A percentile compares a stretch with the other conserved stretches of the same genome.
phyloP scores from a whole-genome alignment of 2,113 vertebrate genomes.

The Psittacula cyanocephala region DNA sequence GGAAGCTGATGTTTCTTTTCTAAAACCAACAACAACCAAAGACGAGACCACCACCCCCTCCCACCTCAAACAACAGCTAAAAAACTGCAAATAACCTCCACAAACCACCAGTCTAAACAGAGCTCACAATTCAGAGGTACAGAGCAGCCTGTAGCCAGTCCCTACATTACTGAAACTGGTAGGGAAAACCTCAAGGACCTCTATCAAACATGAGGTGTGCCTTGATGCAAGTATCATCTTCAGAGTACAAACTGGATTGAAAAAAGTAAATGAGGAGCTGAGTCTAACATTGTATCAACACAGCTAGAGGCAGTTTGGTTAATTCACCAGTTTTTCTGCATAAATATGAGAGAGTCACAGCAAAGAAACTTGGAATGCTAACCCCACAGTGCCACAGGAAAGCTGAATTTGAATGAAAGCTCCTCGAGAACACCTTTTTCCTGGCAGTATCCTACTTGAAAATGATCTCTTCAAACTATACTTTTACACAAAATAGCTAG shows the following conservation, averaged over 20 bases:
- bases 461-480: neutral
- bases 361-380: neutral
- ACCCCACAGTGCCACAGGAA: neutral
- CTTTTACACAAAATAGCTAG: neutral
- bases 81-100: accelerated
- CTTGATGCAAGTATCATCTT: neutral
- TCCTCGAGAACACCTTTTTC: neutral
- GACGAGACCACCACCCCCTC: no score
- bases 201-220: neutral
- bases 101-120: neutral
- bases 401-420: neutral
- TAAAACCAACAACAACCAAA: neutral
- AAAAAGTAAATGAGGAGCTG: neutral
- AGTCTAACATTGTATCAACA: neutral
- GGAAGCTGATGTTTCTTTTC: neutral
- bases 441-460: neutral
- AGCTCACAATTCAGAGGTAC: neutral
- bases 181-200: neutral
- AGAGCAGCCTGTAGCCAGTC: neutral
- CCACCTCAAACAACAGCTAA: neutral
- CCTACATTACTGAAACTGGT: neutral
- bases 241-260: neutral
- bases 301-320: neutral
- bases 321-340: neutral
- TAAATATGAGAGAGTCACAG: neutral